Evolutionary conservation across 2,797 vertebrate species (phyloP), one percentile per base, ranked within the genome.

Genomic region (Gephyroberyx darwinii): DNA sequence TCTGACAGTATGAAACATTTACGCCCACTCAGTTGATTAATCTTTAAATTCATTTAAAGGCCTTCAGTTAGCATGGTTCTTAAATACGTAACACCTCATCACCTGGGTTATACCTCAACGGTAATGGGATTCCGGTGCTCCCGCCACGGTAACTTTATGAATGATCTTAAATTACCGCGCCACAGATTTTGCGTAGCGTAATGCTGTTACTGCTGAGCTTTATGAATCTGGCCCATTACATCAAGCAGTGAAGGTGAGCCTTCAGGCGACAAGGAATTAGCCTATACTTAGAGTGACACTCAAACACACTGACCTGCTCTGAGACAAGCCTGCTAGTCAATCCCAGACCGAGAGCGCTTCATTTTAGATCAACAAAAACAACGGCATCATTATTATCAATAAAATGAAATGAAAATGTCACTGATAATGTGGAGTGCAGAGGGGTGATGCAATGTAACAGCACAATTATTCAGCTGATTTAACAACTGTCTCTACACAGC

Each of bases 391-490:
- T 70, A 84, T 87, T 80, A 90, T 87, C 71, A 75, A 74, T 81
- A 80, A 75, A 77, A 82, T 85, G 33, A 84, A 85, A 85, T 87
- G 71, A 86, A 90, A 90, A 89, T 87, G 82, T 90, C 88, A 89
- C 69, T 58, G 83, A 85, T 85, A 80, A 80, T 82, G 74, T 78
- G 53, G 67, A 78, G 78, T 56, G 69, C 71, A 77, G 71, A 84
- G 84, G 82, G 83, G 81, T 81, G 81, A 84, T 78, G 78, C 72
- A 67, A 74, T 82, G 52, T 75, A 86, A 84, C 84, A 74, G 73
- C 59, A 65, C 84, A 87, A 88, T 90, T 90, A 89, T 87, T 85
- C 72, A 71, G 84, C 65, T 86, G 86, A 91, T 91, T 90, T 88
- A 85, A 87, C 89, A 90, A 91, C 87, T 87, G 86, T 84, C 67